Conservation (phyloP, 2,113 vertebrate genomes). For the Struthio camelus region DNA sequence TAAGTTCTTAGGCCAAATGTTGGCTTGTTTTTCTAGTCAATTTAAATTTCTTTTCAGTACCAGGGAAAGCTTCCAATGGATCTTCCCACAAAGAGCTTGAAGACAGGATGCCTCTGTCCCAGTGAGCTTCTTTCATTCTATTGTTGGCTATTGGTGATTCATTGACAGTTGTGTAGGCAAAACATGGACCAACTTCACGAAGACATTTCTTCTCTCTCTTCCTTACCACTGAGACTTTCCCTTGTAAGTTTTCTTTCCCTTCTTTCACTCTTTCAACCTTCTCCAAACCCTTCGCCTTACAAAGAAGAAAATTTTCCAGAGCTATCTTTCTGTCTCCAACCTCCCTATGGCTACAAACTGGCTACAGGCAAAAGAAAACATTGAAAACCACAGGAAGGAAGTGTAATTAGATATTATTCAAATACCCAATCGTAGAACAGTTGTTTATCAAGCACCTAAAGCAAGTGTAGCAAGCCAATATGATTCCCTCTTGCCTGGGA, state of each 20-base stretch:
- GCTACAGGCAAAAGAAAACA: not conserved
- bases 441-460: not conserved
- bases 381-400: not conserved
- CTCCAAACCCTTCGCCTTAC: not conserved
- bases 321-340: not conserved
- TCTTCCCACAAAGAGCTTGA: not conserved
- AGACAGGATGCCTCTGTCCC: not conserved
- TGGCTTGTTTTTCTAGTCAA: not conserved
- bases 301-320: not conserved
- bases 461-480: not conserved
- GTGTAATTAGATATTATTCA: not conserved
- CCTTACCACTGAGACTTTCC: not conserved
- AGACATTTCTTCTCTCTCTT: not conserved
- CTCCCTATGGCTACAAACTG: not conserved
- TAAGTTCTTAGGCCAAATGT: not conserved
- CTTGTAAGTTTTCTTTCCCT: not conserved
- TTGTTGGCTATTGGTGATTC: not conserved
- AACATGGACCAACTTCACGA: rapidly evolving
- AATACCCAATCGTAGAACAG: not conserved
- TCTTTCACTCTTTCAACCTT: not conserved
- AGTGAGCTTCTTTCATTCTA: not conserved
- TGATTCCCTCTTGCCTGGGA: not conserved
- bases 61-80: not conserved
- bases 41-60: not conserved
- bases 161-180: not conserved